Evolutionary conservation across 2,797 vertebrate genomes (phyloP).

Genomic region (Synaphobranchus kaupii): DNA sequence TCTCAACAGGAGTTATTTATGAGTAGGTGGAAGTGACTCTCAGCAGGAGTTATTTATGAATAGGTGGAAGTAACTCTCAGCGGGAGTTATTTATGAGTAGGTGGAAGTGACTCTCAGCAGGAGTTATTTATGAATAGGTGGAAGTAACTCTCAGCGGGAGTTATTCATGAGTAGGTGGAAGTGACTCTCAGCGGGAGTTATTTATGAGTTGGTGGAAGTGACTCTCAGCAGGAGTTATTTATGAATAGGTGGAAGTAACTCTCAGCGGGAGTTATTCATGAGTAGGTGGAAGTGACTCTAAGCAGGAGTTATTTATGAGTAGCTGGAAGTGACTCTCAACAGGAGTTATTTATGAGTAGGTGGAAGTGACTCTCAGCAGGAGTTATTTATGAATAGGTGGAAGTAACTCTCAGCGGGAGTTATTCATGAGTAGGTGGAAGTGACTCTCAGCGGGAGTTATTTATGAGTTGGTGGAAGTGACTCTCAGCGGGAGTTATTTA

Average conservation of each 20-base stretch:
- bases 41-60: neutral
- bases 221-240: conserved; percentile 5
- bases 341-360: neutral
- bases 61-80: neutral
- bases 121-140: neutral
- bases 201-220: neutral
- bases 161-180: neutral
- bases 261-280: neutral
- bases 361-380: neutral
- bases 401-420: neutral
- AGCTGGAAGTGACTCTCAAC: neutral
- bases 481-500: conserved; percentile 4
- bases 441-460: neutral
- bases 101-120: neutral
- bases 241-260: neutral
- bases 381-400: neutral
- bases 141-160: conserved; percentile 4
- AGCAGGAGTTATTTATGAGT: neutral
- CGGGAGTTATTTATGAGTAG: neutral
- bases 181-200: neutral
- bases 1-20: conserved; percentile 7
- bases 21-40: neutral
- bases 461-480: neutral
- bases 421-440: neutral
- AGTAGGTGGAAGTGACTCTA: neutral